These are phyloP conservation scores for Brachyopa scutellaris DNA, from an alignment of 2,888 invertebrate species.

Conservation along the genomic window DNA sequence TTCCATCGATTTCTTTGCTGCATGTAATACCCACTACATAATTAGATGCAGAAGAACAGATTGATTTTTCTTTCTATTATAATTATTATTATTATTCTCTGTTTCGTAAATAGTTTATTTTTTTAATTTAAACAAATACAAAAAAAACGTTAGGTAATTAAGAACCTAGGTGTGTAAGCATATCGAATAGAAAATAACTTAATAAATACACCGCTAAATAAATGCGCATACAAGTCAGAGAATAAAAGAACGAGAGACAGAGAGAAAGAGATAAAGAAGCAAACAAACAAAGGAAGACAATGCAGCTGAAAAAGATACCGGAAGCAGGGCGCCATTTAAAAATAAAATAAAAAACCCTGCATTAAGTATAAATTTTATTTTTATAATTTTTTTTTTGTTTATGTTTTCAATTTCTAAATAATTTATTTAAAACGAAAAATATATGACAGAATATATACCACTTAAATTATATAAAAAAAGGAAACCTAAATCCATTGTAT, in stretches of 20 bases:
- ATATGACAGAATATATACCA: constrained; percentile 44
- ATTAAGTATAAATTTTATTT: constrained; percentile 60
- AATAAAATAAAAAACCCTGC: constrained; percentile 31
- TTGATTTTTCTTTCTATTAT: constrained; percentile 15
- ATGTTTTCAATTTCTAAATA: constrained; percentile 63
- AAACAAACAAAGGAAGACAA: constrained; percentile 27
- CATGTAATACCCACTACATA: constrained; percentile 77
- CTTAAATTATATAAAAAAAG: constrained; percentile 48
- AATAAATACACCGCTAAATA: constrained; percentile 57
- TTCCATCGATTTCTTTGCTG: constrained; percentile 81
- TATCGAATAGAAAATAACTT: constrained; percentile 66
- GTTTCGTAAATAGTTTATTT: constrained; percentile 62
- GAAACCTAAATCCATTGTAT: constrained; percentile 40
- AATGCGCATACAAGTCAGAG: constrained; percentile 66
- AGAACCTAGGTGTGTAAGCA: constrained; percentile 68
- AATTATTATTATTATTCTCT: constrained; percentile 35
- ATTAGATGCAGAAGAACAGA: constrained; percentile 35
- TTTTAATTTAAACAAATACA: constrained; percentile 53
- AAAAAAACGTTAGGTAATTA: constrained; percentile 61
- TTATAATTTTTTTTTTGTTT: too few relatives aligned
- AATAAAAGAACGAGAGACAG: not conserved
- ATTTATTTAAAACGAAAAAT: constrained; percentile 62
- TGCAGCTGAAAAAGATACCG: constrained; percentile 17
- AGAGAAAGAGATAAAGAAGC: not conserved
- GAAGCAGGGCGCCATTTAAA: constrained; percentile 50